These are phyloP conservation scores for Brachionus manjavacas DNA, from an alignment of 1,140 invertebrate genomes.

Conservation along the genomic window DNA sequence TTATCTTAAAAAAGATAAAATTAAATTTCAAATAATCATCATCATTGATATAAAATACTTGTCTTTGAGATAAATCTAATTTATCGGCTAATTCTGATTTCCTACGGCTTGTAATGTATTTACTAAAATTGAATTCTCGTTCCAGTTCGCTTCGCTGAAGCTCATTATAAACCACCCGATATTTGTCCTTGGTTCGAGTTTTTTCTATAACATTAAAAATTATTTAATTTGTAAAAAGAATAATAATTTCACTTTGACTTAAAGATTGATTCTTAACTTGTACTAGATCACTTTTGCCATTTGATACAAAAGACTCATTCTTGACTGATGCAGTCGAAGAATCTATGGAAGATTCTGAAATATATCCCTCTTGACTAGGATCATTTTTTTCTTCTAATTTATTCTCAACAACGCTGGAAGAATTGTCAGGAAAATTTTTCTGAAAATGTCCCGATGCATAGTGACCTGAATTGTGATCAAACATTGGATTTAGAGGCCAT, in stretches of 20 bases:
- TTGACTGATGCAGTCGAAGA: background rate
- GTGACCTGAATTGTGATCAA: background rate
- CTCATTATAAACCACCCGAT: slow-evolving; percentile 94
- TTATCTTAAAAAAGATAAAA: slow-evolving; percentile 34
- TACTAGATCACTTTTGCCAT: background rate
- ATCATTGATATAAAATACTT: slow-evolving; percentile 62
- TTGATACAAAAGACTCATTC: background rate
- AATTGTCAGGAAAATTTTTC: background rate
- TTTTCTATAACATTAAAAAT: slow-evolving; percentile 49
- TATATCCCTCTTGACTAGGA: background rate
- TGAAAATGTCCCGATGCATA: background rate
- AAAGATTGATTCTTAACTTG: background rate
- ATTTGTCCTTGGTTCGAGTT: slow-evolving; percentile 92
- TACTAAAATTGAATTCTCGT: slow-evolving; percentile 88
- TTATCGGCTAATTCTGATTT: slow-evolving; percentile 81
- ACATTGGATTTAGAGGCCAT: background rate
- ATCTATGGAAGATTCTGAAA: background rate
- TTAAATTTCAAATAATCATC: background rate
- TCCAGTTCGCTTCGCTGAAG: slow-evolving; percentile 91
- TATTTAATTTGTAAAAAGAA: background rate
- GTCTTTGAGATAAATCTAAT: slow-evolving; percentile 80
- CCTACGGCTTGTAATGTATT: slow-evolving; percentile 90
- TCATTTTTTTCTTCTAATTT: background rate
- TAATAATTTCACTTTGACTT: background rate
- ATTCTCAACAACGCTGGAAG: background rate